These are phyloP conservation scores for Nematopogon swammerdamellus DNA, from an alignment of 2,888 invertebrate species.

Conservation along the genomic window DNA sequence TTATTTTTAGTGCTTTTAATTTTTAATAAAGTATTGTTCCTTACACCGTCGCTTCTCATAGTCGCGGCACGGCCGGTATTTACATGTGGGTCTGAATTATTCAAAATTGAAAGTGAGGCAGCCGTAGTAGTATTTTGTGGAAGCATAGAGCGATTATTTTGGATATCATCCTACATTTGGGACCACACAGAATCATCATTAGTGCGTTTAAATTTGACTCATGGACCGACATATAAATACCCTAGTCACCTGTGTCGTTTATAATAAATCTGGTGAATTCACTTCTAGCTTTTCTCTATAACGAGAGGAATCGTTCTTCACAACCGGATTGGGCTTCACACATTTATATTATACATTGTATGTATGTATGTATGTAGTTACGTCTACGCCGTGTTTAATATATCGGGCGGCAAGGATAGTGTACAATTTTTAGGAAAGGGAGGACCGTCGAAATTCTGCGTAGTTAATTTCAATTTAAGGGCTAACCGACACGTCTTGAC, in stretches of 20 bases:
- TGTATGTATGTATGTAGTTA: too few relatives aligned
- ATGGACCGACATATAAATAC: neutral
- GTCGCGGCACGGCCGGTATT: neutral
- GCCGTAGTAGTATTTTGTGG: neutral
- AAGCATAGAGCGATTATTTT: neutral
- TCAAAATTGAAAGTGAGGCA: neutral
- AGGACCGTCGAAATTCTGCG: neutral
- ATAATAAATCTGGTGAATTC: too few relatives aligned
- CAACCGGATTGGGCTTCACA: too few relatives aligned
- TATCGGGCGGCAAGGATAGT: neutral
- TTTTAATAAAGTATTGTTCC: neutral
- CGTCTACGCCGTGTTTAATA: too few relatives aligned
- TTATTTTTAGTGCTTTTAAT: neutral
- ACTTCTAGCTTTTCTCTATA: too few relatives aligned
- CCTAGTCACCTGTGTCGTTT: neutral
- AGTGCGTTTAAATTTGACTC: neutral
- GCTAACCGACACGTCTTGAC: neutral
- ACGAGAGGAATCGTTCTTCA: too few relatives aligned
- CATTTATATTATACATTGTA: too few relatives aligned
- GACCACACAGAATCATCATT: neutral
- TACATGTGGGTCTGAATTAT: neutral
- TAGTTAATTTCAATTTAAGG: neutral
- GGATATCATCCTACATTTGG: neutral
- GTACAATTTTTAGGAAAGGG: neutral
- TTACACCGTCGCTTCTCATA: neutral